These are phyloP conservation scores for Pachydiplax longipennis DNA, from an alignment of 2,888 invertebrate species.

Conservation along the genomic window DNA sequence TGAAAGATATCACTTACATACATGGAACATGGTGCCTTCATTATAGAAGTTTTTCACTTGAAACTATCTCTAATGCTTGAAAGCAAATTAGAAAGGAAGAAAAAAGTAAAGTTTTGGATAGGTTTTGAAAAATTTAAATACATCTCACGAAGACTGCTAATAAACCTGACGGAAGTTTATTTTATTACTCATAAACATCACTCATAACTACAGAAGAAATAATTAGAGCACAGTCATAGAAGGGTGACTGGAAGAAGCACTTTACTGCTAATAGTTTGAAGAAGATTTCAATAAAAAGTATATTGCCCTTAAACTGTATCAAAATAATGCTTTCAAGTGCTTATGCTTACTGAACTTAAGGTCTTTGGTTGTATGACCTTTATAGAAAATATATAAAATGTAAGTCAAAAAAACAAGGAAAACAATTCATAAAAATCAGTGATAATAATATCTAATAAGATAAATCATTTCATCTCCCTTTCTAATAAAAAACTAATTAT, in stretches of 20 bases:
- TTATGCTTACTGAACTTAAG: background rate
- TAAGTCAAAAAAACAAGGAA: background rate
- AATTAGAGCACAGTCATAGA: background rate
- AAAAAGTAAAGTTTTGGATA: too few species aligned
- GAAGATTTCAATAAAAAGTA: background rate
- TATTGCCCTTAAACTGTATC: background rate
- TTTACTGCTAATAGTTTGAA: background rate
- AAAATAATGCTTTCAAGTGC: background rate
- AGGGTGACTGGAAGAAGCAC: too few species aligned
- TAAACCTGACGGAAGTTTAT: too few species aligned
- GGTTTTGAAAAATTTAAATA: too few species aligned
- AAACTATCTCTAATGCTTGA: background rate
- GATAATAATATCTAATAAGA: background rate
- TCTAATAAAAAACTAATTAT: slow-evolving; percentile 17
- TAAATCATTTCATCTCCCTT: slow-evolving; percentile 12
- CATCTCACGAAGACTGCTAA: background rate
- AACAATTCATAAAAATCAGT: too few species aligned
- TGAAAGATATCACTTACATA: too few species aligned
- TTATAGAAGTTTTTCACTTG: background rate
- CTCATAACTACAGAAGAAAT: background rate
- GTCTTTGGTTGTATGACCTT: background rate
- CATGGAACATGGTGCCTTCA: background rate
- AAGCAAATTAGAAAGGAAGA: background rate
- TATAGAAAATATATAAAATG: background rate
- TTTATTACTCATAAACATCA: background rate